phyloP scores from a whole-genome alignment of 2,888 invertebrate genomes.

The Philhelius pedissequus region DNA sequence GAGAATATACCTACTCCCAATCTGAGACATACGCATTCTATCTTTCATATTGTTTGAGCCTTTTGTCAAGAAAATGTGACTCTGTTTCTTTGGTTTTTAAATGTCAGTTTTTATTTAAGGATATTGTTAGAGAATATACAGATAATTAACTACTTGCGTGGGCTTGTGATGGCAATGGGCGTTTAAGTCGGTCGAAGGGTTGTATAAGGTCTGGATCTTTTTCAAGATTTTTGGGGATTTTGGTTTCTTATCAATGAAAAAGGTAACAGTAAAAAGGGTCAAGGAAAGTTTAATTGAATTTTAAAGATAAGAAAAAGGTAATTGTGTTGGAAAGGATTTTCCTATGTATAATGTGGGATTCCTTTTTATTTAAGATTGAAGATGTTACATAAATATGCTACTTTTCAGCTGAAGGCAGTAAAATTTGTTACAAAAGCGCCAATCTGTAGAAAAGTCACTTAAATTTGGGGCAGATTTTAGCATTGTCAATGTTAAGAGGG shows the following conservation, averaged over 20 bases:
- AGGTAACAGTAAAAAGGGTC: conserved; percentile 46
- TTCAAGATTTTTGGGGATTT: neutral
- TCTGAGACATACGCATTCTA: conserved; percentile 8
- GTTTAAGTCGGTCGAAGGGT: neutral
- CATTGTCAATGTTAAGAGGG: too few relatives aligned
- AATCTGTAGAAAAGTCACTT: too few relatives aligned
- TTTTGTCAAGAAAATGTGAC: conserved; percentile 20
- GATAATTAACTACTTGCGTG: neutral
- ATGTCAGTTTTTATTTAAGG: neutral
- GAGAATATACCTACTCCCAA: neutral
- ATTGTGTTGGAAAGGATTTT: conserved; percentile 25
- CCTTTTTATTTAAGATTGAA: neutral
- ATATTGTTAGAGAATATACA: conserved; percentile 32
- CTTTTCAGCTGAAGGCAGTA: too few relatives aligned
- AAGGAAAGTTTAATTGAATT: conserved; percentile 61
- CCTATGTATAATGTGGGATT: neutral
- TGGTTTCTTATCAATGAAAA: conserved; percentile 6
- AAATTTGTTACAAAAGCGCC: too few relatives aligned
- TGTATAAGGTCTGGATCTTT: conserved; percentile 1
- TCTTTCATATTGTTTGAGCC: neutral
- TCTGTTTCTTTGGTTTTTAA: neutral
- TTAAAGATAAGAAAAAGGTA: conserved; percentile 42
- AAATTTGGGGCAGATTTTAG: too few relatives aligned
- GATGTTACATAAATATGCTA: neutral
- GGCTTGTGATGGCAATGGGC: neutral